Conservation (phyloP, 53 echinoderm and acorn worm species). For the Stichopus horrens region DNA sequence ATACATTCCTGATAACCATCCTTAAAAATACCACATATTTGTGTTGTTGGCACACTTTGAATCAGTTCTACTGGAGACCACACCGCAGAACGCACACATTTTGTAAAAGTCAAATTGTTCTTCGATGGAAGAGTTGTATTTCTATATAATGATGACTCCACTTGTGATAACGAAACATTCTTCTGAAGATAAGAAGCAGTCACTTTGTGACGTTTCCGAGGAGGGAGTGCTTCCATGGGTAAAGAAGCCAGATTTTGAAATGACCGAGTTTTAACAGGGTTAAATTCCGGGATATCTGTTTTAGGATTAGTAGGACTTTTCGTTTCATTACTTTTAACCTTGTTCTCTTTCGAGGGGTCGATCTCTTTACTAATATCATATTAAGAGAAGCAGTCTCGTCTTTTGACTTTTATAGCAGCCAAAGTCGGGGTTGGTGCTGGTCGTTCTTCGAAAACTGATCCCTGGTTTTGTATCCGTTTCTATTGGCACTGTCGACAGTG, state of each 20-base stretch:
- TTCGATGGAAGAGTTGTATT: background rate
- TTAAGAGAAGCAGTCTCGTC: background rate
- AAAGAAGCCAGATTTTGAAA: constrained; percentile 21
- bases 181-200: background rate
- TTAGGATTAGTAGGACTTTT: background rate
- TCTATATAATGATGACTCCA: too few relatives aligned
- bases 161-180: background rate
- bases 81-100: background rate
- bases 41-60: background rate
- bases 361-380: background rate
- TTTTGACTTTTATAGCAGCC: background rate
- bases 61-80: background rate
- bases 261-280: background rate
- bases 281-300: background rate
- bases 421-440: background rate
- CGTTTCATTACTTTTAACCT: too few relatives aligned
- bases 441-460: too few relatives aligned
- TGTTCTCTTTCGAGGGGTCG: background rate
- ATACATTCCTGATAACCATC: too few relatives aligned
- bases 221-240: constrained; percentile 29
- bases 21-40: too few relatives aligned
- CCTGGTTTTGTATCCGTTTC: too few relatives aligned
- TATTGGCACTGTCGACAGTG: too few relatives aligned
- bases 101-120: background rate
- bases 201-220: constrained; percentile 29